Evolutionary conservation across 1,140 invertebrate genomes (phyloP), one percentile per base, ranked within the genome.

Genomic region (Sipha flava): DNA sequence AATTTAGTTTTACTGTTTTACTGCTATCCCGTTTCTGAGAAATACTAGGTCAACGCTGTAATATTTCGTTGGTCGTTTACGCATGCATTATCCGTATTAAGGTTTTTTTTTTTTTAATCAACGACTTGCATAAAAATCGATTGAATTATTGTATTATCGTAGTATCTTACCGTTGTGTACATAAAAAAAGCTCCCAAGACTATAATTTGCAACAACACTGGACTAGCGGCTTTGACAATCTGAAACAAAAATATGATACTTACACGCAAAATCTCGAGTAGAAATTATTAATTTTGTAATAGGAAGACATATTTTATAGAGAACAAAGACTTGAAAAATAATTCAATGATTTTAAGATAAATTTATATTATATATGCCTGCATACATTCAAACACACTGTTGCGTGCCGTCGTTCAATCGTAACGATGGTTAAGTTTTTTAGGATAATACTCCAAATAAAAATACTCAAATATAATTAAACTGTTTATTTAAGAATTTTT

Each of bases 151-250:
- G 62, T 43, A 12, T 43, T 7, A 14, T 40, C 62, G 12, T 26
- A 37, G 43, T 43, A 64, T 77, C 92, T 92, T 88, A 95, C 94
- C 83, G 96, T 97, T 85, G 92, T 94, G 86, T 97, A 98, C 84
- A 98, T 94, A 83, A 96, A 92, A 84, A 96, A 93, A 29, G 95
- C 95, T 79, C 96, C 96, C 29, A 97, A 86, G 2, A 96, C 91
- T 81, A 97, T 96, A 6, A 97, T 93, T 64, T 95, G 88, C 45
- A 98, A 86, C 1, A 98, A 87, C 26, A 95, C 94, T 34, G 96
- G 96, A 87, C 95, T 97, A 1, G 95, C 94, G 43, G 95, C 95
- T 84, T 95, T 89, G 9, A 98, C 92, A 73, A 97, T 94, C 95
- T 98, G 88, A 72, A 81, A 81, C 21, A 80, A 31, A 43, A 1